Base-by-base conservation (phyloP, 2,113 vertebrate species). In the Pipra filicauda region DNA sequence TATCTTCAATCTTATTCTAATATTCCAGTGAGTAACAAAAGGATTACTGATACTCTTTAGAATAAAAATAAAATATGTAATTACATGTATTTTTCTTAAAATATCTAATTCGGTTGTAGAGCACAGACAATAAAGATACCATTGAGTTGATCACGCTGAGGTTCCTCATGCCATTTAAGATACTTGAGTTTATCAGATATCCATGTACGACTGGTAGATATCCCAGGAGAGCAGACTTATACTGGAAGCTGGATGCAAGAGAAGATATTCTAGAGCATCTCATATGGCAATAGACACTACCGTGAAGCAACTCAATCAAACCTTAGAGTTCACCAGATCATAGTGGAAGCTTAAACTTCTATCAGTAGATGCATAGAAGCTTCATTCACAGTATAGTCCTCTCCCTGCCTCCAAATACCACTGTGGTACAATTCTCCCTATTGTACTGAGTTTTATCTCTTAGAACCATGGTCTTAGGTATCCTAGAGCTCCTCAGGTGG, bases 201-300 rank as follows among this genome's bases (percentile, higher is more conserved):
- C 18, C 16, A 9, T 0, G 0, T 22, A 24, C 2, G 20, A 65
- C 12, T 33, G 6, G 10, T 8, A 69, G 27, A 31, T 87, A 66
- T 52, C 61, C 87, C 46, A 77, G 24, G 35, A 85, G 5, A 51
- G 4, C 4, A 44, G 30, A 62, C 3, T 59, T 59, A 22, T 26
- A 22, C 10, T 31, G 24, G 14, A 65, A 66, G 21, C 31, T 41
- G 6, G 8, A 51, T 44, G 26, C 33, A 27, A 86, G 54, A 61
- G 10, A 69, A 27, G 4, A 17, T 64, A 46, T 66, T 77, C 28
- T 61, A 61, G 24, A 80, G 7, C 9, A 5, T 52, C 11, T 81
- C 12, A 39, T 31, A 61, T 19, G 17, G 2, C 52, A 75, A 31
- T 12, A 49, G 15, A 58, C 2, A 2, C 6, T 66, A n/a, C 23